These are phyloP conservation scores for Rhyzopertha dominica DNA, from an alignment of 1,140 invertebrate species.

Conservation along the genomic window DNA sequence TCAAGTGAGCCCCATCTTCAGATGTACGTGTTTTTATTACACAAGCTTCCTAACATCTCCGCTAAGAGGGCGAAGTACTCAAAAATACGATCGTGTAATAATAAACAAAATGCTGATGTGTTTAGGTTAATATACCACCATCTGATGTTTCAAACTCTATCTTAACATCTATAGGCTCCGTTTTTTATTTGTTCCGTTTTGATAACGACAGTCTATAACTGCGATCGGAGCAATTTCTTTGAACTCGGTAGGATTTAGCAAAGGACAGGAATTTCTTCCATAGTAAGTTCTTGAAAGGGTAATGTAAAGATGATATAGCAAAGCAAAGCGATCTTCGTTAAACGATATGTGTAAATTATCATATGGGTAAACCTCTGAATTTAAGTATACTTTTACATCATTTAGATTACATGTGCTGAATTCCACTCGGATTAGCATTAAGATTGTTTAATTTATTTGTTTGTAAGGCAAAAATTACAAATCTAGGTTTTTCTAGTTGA, in stretches of 20 bases:
- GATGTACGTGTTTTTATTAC: no score
- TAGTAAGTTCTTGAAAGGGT: conserved; percentile 31
- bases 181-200: conserved; percentile 29
- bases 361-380: conserved; percentile 34
- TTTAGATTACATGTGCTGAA: no score
- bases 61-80: conserved; percentile 20
- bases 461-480: no score
- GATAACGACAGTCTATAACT: conserved; percentile 31
- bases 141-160: conserved; percentile 28
- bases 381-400: conserved; percentile 32
- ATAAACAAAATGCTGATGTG: conserved; percentile 31
- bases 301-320: conserved; percentile 33
- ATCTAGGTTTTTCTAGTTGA: no score
- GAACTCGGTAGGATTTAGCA: conserved; percentile 11
- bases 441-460: no score
- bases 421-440: no score
- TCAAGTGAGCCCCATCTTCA: no score
- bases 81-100: conserved; percentile 31
- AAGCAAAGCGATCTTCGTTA: conserved; percentile 18
- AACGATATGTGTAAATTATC: conserved; percentile 32
- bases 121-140: conserved; percentile 18
- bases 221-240: conserved; percentile 20
- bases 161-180: conserved; percentile 27
- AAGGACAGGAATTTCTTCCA: conserved; percentile 16
- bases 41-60: conserved; percentile 7